phyloP scores from a whole-genome alignment of 2,113 vertebrate genomes.

The Epinephelus cyanopodus region DNA sequence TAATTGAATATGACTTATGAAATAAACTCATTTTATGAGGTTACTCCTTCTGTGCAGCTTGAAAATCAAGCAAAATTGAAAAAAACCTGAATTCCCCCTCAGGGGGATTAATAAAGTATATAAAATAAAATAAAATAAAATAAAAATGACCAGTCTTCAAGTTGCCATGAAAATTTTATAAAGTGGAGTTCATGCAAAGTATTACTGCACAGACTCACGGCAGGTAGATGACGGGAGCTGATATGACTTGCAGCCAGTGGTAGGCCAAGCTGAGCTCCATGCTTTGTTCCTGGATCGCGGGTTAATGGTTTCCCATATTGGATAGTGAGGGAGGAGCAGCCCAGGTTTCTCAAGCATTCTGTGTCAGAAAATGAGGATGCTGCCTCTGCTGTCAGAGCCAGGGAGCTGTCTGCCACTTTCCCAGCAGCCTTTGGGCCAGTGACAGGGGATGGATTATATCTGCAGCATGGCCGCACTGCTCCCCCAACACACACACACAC shows the following conservation, averaged over 20 bases:
- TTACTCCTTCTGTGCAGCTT: background rate
- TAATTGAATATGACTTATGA: background rate
- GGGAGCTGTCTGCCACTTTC: conserved; percentile 91
- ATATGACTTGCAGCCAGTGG: conserved; percentile 46
- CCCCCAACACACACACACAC: conserved; percentile 35
- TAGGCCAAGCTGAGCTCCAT: conserved; percentile 55
- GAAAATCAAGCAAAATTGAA: too few species aligned
- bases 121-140: too few species aligned
- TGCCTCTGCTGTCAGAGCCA: conserved; percentile 88
- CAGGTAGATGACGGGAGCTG: conserved; percentile 63
- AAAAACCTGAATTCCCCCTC: too few species aligned
- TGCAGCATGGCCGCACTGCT: conserved; percentile 86
- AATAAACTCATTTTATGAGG: background rate
- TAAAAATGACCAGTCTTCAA: background rate
- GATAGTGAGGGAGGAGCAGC: conserved; percentile 72
- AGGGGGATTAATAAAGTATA: too few species aligned
- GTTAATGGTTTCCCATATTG: conserved; percentile 86
- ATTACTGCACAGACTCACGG: background rate
- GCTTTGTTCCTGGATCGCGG: conserved; percentile 77
- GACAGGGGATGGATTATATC: conserved; percentile 98
- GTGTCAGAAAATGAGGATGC: conserved; percentile 87
- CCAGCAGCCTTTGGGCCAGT: conserved; percentile 91
- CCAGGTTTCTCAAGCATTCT: conserved; percentile 59
- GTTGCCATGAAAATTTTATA: background rate
- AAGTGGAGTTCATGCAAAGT: background rate